Evolutionary conservation across 2,888 invertebrate genomes (phyloP), one percentile per base, ranked within the genome.

Genomic region (Agrenia bidenticulata): DNA sequence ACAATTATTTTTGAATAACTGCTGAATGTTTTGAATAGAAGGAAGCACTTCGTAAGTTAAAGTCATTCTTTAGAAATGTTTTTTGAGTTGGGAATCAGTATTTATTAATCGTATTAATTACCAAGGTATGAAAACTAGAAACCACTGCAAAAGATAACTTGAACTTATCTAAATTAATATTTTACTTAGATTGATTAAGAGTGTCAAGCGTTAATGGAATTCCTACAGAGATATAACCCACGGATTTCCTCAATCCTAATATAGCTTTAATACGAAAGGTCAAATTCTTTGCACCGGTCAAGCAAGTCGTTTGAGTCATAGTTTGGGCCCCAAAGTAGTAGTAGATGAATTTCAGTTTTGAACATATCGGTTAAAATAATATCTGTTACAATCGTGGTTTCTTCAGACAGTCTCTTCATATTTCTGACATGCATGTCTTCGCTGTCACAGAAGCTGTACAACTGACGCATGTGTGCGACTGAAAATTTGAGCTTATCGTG

Each of bases 361-460:
- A 73, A 75, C 42, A 73, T 71, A 32, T 75, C 71, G 1, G 51
- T 45, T 21, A 75, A 51, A 32, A 71, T 50, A 7, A 75, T 55
- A 57, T 73, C 75, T 19, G 66, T 66, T 1, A 64, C 23, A 39
- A 65, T 60, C 4, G 51, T 50, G 17, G 63, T 50, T 50, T 70
- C 72, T 4, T 32, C 13, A 13, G 58, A 54, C 17, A 64, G 60
- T 11, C 73, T 50, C 15, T 65, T 63, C 39, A 72, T 50, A 55
- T 76, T 76, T 64, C 70, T 49, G 17, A 64, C n/a, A 24, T 76
- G 73, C 15, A 70, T 65, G 0, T 59, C 45, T 32, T 66, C 63
- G 62, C 69, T 67, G 23, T 54, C 58, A 49, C 64, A 60, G 13
- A 73, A 50, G 7, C 2, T 61, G 15, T 67, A 60, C 1, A 67